Evolutionary conservation across 2,113 vertebrate genomes (phyloP), one percentile per base, ranked within the genome.

Genomic region (Hippocampus zosterae): DNA sequence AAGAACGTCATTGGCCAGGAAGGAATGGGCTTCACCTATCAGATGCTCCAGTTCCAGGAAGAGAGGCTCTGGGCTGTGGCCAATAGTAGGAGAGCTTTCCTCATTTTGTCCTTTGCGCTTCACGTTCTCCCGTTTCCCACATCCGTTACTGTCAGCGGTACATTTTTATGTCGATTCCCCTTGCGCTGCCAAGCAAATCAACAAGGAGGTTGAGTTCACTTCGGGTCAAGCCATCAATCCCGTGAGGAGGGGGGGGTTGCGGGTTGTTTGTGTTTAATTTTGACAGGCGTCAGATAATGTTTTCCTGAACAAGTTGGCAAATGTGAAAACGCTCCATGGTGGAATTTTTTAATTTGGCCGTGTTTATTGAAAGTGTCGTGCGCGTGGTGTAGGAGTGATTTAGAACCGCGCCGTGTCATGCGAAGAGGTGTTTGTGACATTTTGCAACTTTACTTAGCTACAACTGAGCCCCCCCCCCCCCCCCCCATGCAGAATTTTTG

Each of bases 11-110:
- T 93, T 0, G 91, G 93, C 3, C 86, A 96, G 81, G 93, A 94
- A 87, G 94, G 94, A 81, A 92, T 92, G 90, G 91, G 93, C 68
- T 97, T 96, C 85, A 94, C 86, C 0, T 95, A 95, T 53, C 94
- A 95, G 87, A 96, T 95, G 93, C 84, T 96, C 59, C 93, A 95
- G 57, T 96, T 96, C 88, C 93, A 95, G 82, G 92, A 96, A 80
- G 92, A 94, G 81, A 84, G 92, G 11, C 89, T 95, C 63, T 94
- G 92, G 92, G 91, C 46, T 11, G 92, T 74, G 74, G 94, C 92
- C 80, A 87, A 65, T n/a, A 42, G 93, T 95, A 92, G 93, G 92
- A 40, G n/a, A 65, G 3, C 48, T 29, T 66, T 19, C 29, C n/a
- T 53, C 1, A 62, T 68, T 46, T 46, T 65, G 59, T 1, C 37